A percentile compares a stretch with the other conserved stretches of the same genome.
phyloP scores from a whole-genome alignment of 2,113 vertebrate genomes.

The Misgurnus anguillicaudatus region DNA sequence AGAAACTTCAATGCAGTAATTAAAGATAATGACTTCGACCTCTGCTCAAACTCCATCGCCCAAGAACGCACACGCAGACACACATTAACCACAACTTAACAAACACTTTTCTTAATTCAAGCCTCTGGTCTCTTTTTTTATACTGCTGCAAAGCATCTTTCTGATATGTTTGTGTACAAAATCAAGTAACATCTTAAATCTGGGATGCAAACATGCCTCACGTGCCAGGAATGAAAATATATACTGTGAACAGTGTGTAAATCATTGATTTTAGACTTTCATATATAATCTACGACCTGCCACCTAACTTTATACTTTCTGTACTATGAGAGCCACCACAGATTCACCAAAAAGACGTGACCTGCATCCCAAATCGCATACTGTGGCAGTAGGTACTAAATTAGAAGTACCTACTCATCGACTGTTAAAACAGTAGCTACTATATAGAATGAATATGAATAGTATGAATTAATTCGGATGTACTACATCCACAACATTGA shows the following conservation, averaged over 20 bases:
- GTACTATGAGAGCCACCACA: no score
- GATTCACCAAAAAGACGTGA: no score
- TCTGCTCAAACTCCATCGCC: not conserved
- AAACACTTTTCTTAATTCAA: not conserved
- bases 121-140: not conserved
- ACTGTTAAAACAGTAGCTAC: no score
- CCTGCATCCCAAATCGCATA: no score
- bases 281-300: not conserved
- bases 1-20: constrained; percentile 28
- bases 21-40: constrained; percentile 34
- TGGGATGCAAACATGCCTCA: not conserved
- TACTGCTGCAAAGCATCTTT: not conserved
- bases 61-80: not conserved
- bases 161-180: not conserved
- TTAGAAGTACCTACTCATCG: no score
- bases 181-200: not conserved
- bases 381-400: no score
- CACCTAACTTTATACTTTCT: not conserved
- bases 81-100: not conserved
- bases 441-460: no score
- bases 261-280: not conserved
- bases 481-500: no score
- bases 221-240: not conserved
- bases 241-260: not conserved
- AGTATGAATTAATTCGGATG: no score